Percentiles rank a stretch among this genome's conserved stretches.
Conservation (phyloP, 2,888 invertebrate genomes). For the Mayetiola destructor region DNA sequence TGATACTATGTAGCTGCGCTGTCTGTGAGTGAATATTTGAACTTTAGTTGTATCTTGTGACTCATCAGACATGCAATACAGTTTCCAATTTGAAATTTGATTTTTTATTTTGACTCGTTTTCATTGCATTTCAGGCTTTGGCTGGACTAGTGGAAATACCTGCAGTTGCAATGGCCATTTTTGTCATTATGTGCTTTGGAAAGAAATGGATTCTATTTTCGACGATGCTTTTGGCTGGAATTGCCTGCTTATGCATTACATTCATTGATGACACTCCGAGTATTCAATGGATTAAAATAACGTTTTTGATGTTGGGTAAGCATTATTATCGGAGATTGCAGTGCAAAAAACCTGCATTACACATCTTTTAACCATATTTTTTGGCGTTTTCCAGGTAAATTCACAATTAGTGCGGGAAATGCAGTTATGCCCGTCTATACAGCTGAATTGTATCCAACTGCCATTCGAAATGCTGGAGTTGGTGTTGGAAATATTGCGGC, state of each 20-base stretch:
- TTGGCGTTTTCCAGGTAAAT: slow-evolving; percentile 42
- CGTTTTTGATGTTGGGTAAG: slow-evolving; percentile 56
- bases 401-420: slow-evolving; percentile 62
- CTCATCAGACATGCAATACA: background rate
- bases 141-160: slow-evolving; percentile 65
- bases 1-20: background rate
- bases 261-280: slow-evolving; percentile 39
- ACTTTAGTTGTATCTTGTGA: no score
- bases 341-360: background rate
- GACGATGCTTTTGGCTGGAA: slow-evolving; percentile 51
- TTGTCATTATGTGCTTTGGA: slow-evolving; percentile 58
- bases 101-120: background rate
- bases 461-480: slow-evolving; percentile 53
- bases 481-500: slow-evolving; percentile 63
- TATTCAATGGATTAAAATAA: slow-evolving; percentile 52
- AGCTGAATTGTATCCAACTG: slow-evolving; percentile 56
- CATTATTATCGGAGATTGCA: background rate
- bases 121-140: slow-evolving; percentile 40
- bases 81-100: background rate
- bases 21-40: background rate
- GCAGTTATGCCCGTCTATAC: slow-evolving; percentile 65
- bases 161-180: slow-evolving; percentile 59
- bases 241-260: slow-evolving; percentile 52
- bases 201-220: slow-evolving; percentile 56
- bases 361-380: no score